phyloP scores from a whole-genome alignment of 1,140 invertebrate genomes.

The Caenorhabditis inopinata region DNA sequence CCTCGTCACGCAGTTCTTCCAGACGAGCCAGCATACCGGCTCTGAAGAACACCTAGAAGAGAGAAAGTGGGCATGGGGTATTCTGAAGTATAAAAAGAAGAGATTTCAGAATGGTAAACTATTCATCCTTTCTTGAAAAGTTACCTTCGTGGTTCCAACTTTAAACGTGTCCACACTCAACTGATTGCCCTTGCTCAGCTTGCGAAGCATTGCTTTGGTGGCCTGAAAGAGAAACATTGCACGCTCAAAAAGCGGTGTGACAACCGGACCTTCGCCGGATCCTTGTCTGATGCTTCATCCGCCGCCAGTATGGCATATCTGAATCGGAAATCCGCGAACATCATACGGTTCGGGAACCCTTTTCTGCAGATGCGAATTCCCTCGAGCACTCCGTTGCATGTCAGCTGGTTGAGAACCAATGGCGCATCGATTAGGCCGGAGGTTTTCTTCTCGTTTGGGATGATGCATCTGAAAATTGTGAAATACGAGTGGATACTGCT shows the following conservation, averaged over 20 bases:
- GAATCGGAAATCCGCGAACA: slow-evolving; percentile 93
- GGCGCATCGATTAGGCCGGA: slow-evolving; percentile 70
- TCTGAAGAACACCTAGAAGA: slow-evolving; percentile 90
- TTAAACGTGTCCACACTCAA: slow-evolving; percentile 55
- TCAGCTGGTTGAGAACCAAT: slow-evolving; percentile 71
- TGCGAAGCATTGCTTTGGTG: slow-evolving; percentile 50
- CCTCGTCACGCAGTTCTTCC: slow-evolving; percentile 98
- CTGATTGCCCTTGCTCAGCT: slow-evolving; percentile 48
- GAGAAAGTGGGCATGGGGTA: no score
- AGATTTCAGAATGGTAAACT: neutral
- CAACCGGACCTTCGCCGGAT: neutral
- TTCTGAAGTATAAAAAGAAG: no score
- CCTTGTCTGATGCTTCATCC: slow-evolving; percentile 50
- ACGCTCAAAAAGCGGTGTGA: neutral
- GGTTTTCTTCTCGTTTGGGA: slow-evolving; percentile 96
- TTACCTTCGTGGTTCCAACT: slow-evolving; percentile 57
- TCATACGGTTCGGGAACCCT: slow-evolving; percentile 88
- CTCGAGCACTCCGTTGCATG: slow-evolving; percentile 99
- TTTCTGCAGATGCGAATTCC: slow-evolving; percentile 99
- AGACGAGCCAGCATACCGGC: slow-evolving; percentile 98
- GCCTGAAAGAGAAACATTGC: neutral
- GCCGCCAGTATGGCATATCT: slow-evolving; percentile 75
- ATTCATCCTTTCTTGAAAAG: no score
- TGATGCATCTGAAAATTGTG: slow-evolving; percentile 88
- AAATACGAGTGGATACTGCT: no score